A percentile compares a stretch with the other conserved stretches of the same genome.
Conservation (phyloP, 2,797 vertebrate genomes). For the Botia almorhae region DNA sequence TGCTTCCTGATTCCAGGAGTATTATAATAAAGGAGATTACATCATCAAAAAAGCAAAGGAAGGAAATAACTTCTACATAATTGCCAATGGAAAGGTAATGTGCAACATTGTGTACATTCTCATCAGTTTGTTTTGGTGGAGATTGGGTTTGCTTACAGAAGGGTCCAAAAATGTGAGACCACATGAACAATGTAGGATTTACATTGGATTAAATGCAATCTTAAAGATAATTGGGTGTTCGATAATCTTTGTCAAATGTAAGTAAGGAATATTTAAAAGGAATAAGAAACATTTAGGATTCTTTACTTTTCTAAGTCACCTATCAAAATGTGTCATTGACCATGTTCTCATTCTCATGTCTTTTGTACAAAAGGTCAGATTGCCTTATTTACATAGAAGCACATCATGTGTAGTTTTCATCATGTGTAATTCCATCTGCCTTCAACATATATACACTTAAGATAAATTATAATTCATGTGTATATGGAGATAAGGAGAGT, state of each 20-base stretch:
- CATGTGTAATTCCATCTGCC: background rate
- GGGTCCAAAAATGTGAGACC: background rate
- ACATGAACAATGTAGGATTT: background rate
- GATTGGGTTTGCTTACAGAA: background rate
- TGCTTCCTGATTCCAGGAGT: slow-evolving; percentile 78
- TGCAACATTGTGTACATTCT: slow-evolving; percentile 7
- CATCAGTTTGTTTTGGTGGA: background rate
- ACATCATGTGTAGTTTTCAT: too few relatives aligned
- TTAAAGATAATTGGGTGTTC: too few relatives aligned
- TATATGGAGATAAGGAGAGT: background rate
- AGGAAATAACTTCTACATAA: slow-evolving; percentile 93
- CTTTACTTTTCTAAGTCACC: background rate
- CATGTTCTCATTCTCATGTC: too few relatives aligned
- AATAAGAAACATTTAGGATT: background rate
- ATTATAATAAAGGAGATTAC: slow-evolving; percentile 89
- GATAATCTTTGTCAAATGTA: too few relatives aligned
- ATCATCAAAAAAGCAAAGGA: slow-evolving; percentile 92
- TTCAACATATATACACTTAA: background rate
- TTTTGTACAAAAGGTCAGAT: background rate
- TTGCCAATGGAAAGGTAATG: slow-evolving; percentile 90
- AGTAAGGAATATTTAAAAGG: too few relatives aligned
- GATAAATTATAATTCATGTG: background rate
- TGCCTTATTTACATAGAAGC: too few relatives aligned
- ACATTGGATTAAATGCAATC: background rate
- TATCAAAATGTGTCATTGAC: background rate